Conservation (phyloP, 2,888 invertebrate species). For the Heliconius ismenius region DNA sequence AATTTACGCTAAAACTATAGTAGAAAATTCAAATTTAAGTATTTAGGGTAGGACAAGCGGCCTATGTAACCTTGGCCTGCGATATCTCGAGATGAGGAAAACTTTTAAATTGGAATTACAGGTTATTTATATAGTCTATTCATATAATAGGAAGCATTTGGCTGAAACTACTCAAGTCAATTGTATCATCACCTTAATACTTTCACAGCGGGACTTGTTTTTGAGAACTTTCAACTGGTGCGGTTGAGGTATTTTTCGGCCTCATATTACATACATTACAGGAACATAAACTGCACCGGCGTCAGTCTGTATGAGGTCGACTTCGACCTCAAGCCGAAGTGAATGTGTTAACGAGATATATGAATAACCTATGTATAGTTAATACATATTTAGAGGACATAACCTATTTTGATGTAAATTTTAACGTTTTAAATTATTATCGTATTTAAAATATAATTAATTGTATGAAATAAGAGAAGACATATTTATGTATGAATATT, state of each 20-base stretch:
- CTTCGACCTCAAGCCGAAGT: too few species aligned
- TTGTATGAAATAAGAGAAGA: not conserved
- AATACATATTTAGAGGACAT: conserved; percentile 1
- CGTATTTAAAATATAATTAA: not conserved
- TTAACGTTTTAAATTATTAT: conserved; percentile 8
- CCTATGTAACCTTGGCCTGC: conserved; percentile 18
- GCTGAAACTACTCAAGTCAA: conserved; percentile 35
- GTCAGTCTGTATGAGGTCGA: too few species aligned
- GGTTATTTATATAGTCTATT: conserved; percentile 32
- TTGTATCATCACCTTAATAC: conserved; percentile 19
- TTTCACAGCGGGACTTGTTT: too few species aligned
- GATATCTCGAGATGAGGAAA: not conserved
- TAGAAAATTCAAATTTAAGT: conserved; percentile 14
- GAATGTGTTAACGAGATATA: not conserved
- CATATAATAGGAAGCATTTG: conserved; percentile 29
- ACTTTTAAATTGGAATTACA: conserved; percentile 39
- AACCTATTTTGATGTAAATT: conserved; percentile 9
- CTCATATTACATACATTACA: too few species aligned
- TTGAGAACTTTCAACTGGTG: too few species aligned
- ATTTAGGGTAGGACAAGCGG: conserved; percentile 14
- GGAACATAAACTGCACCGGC: too few species aligned
- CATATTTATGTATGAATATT: conserved; percentile 7
- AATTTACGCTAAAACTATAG: not conserved
- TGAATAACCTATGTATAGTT: conserved; percentile 23
- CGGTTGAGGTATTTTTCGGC: too few species aligned